Conservation (phyloP, 2,888 invertebrate species). For the Andrena hattorfiana region DNA sequence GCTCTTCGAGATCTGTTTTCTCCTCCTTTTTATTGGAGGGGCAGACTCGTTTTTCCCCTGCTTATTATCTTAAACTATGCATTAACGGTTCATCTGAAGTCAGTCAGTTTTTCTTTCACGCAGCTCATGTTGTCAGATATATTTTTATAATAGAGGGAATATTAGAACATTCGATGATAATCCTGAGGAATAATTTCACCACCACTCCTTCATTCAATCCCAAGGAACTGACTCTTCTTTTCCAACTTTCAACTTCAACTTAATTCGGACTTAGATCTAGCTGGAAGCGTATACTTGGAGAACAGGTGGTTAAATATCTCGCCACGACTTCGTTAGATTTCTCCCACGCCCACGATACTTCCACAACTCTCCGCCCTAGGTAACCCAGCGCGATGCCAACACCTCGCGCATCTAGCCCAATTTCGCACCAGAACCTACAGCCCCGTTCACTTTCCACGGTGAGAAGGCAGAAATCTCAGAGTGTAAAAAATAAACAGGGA, state of each 20-base stretch:
- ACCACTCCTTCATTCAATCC: too few species aligned
- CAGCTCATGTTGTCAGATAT: too few species aligned
- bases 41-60: neutral
- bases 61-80: neutral
- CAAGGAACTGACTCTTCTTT: too few species aligned
- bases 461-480: neutral
- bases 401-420: constrained; percentile 19
- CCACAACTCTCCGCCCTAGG: too few species aligned
- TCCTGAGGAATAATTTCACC: too few species aligned
- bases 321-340: neutral
- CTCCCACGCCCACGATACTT: too few species aligned
- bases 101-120: neutral
- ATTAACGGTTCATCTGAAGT: neutral
- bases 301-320: too few species aligned
- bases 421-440: constrained; percentile 11
- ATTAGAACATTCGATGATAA: too few species aligned
- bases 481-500: neutral
- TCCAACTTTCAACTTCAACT: too few species aligned
- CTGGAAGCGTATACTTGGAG: too few species aligned
- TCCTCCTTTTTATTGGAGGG: neutral
- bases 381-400: neutral
- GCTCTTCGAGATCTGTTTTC: neutral
- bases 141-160: too few species aligned
- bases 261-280: too few species aligned
- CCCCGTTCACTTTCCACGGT: neutral